Evolutionary conservation across 2,888 invertebrate species (phyloP).

Genomic region (Poecilobothrus nobilitatus): DNA sequence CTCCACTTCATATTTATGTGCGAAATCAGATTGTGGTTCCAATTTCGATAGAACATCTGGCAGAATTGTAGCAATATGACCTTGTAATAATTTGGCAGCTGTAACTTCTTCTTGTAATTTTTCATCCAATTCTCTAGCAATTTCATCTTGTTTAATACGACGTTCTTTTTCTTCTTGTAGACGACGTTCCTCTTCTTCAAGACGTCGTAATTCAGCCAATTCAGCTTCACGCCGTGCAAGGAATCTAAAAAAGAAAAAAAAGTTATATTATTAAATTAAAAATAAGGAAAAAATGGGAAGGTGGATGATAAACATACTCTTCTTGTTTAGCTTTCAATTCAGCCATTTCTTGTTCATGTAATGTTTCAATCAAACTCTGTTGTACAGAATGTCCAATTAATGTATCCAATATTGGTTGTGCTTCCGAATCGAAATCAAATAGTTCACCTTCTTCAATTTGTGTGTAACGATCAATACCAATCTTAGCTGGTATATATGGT

Average conservation of each 20-base stretch:
- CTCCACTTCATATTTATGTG: slow-evolving; percentile 54
- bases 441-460: slow-evolving; percentile 89
- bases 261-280: slow-evolving; percentile 7
- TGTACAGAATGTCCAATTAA: slow-evolving; percentile 84
- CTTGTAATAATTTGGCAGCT: slow-evolving; percentile 73
- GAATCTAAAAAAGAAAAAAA: slow-evolving; percentile 27
- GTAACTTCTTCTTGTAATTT: slow-evolving; percentile 76
- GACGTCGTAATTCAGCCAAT: slow-evolving; percentile 68
- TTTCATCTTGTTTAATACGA: slow-evolving; percentile 61
- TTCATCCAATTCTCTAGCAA: slow-evolving; percentile 54
- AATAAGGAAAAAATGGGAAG: neutral
- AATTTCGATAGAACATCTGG: slow-evolving; percentile 76
- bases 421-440: slow-evolving; percentile 87
- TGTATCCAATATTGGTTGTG: slow-evolving; percentile 80
- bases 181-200: slow-evolving; percentile 70
- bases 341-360: slow-evolving; percentile 87
- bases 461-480: slow-evolving; percentile 70
- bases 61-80: slow-evolving; percentile 77
- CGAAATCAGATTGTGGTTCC: slow-evolving; percentile 40
- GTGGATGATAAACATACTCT: slow-evolving; percentile 32
- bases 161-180: slow-evolving; percentile 63
- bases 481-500: slow-evolving; percentile 66
- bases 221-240: slow-evolving; percentile 63
- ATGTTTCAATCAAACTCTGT: slow-evolving; percentile 79
- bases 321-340: slow-evolving; percentile 62